Base-by-base conservation (phyloP, 2,113 vertebrate genomes). In the Todiramphus saurophagus region DNA sequence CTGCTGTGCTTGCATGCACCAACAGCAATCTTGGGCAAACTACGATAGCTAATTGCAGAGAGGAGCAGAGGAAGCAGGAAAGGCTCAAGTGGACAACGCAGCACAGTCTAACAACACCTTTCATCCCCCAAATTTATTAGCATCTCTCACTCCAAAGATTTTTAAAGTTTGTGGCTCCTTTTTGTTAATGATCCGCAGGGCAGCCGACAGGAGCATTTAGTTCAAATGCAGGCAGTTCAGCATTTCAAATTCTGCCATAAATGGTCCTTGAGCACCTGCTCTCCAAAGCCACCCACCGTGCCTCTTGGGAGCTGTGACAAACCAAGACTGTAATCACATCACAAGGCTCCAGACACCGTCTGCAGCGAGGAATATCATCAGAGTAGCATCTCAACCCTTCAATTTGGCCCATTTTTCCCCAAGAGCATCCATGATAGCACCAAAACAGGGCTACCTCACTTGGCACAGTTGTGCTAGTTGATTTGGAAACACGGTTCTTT, bases 381-480 rank as follows among this genome's bases (percentile, higher is more conserved):
- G 20, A 17, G 60, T 3, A 67, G 50, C 35, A 43, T 17, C 66
- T 83, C 77, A 68, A 5, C 19, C 16, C 19, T 20, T 48, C 13
- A 31, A 18, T 62, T 68, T 43, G 35, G 44, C 44, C 35, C 43
- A 24, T 25, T 87, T 73, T 37, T 16, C 31, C 27, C 28, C 23
- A 25, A 67, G 68, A 87, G n/a, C 37, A 67, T 5, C 31, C 11
- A 10, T 43, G 46, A 25, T 19, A 41, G 46, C 80, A 75, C 44
- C 58, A 77, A 64, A 11, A 17, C 0, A 30, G 60, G 23, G 27
- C 59, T 44, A 17, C 35, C 15, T 59, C 35, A 25, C 13, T 18
- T 7, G 20, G 41, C n/a, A 48, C 33, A 31, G 59, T 14, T 1
- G 0, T 11, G 21, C 64, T 16, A 33, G 13, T 24, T 31, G 27